Percentiles rank a stretch among this genome's conserved stretches.
Conservation (phyloP, 2,797 vertebrate species). For the Phrynocephalus forsythii region DNA sequence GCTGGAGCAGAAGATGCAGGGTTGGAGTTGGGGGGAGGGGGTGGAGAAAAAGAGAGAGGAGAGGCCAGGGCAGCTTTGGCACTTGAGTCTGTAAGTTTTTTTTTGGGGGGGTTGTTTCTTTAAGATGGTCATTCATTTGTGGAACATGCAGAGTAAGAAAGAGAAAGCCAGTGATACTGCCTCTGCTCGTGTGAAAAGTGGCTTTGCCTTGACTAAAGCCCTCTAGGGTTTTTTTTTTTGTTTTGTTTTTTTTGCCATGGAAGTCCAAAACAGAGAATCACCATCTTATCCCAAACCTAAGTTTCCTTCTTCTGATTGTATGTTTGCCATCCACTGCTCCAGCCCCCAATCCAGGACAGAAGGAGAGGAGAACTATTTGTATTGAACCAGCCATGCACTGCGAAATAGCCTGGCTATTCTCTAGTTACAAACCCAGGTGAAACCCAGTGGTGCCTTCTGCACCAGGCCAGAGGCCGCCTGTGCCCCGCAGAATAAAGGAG, state of each 20-base stretch:
- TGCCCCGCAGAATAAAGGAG: too few relatives aligned
- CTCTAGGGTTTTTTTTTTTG: background rate
- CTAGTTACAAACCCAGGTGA: too few relatives aligned
- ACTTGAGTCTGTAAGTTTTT: background rate
- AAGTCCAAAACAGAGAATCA: too few relatives aligned
- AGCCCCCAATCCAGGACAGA: background rate
- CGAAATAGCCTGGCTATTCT: background rate
- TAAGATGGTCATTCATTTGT: too few relatives aligned
- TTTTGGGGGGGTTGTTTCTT: too few relatives aligned
- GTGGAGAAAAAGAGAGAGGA: slow-evolving; percentile 26
- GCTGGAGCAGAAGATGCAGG: slow-evolving; percentile 33
- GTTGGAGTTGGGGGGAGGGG: too few relatives aligned
- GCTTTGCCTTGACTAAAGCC: background rate
- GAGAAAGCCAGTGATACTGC: too few relatives aligned
- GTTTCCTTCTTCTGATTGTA: background rate
- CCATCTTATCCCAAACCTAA: background rate
- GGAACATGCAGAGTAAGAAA: too few relatives aligned
- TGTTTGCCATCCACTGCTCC: background rate
- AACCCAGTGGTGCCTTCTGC: too few relatives aligned
- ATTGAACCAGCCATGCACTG: background rate
- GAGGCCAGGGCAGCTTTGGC: background rate
- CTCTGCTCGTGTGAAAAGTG: background rate
- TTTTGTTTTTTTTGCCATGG: too few relatives aligned
- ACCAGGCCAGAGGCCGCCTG: background rate
- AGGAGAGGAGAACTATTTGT: background rate